Evolutionary conservation across 1,140 invertebrate genomes (phyloP).

Genomic region (Wasmannia auropunctata): DNA sequence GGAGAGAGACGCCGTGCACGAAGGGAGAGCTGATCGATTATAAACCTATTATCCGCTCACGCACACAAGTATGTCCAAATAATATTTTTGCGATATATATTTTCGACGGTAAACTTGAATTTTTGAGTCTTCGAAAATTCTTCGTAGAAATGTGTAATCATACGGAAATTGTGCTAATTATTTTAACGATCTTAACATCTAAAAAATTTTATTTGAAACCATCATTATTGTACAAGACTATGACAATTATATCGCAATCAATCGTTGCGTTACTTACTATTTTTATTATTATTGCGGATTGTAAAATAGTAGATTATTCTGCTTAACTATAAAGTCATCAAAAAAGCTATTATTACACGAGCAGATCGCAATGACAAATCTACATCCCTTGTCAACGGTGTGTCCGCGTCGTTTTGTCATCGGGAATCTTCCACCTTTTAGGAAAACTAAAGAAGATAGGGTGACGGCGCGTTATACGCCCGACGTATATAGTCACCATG

Average conservation of each 20-base stretch:
- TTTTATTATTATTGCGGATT: neutral
- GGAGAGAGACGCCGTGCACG: neutral
- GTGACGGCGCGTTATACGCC: constrained; percentile 49
- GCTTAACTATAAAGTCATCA: neutral
- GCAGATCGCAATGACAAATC: constrained; percentile 69
- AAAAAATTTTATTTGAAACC: neutral
- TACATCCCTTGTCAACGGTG: constrained; percentile 48
- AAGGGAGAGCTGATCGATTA: constrained; percentile 45
- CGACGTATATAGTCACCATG: constrained; percentile 67
- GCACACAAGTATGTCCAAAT: neutral
- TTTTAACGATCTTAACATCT: neutral
- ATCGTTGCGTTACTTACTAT: neutral
- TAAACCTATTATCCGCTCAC: constrained; percentile 50
- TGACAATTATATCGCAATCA: neutral
- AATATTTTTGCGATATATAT: constrained; percentile 19
- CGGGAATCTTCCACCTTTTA: constrained; percentile 60
- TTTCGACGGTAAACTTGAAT: neutral
- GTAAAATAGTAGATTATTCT: neutral
- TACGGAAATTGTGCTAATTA: neutral
- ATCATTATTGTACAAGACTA: neutral
- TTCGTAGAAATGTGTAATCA: neutral
- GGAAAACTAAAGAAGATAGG: constrained; percentile 67
- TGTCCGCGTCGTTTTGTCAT: constrained; percentile 41
- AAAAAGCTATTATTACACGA: constrained; percentile 62
- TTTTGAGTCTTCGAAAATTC: neutral